A percentile compares a stretch with the other conserved stretches of the same genome.
Conservation (phyloP, 2,113 vertebrate genomes). For the Cygnus atratus region DNA sequence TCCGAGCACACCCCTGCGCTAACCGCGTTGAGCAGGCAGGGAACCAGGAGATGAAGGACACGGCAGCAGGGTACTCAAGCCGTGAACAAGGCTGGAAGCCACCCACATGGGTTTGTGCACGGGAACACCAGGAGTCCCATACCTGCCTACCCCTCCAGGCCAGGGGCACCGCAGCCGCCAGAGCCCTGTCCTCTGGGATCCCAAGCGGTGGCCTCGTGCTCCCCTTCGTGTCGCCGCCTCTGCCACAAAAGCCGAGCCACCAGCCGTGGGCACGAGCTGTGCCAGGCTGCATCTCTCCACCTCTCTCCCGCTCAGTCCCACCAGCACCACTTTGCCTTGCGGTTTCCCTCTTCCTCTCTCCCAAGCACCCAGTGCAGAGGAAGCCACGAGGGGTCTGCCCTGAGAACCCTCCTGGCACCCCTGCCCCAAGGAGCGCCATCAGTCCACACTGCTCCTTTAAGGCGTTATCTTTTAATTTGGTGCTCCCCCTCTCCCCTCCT, state of each 20-base stretch:
- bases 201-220: not conserved
- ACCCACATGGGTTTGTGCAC: not conserved
- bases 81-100: not conserved
- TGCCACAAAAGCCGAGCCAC: not conserved
- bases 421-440: not conserved
- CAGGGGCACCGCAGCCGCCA: not conserved
- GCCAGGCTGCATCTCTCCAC: not conserved
- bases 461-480: slow-evolving; percentile 49
- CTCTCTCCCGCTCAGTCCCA: not conserved
- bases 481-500: slow-evolving; percentile 42
- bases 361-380: accelerated
- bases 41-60: not conserved
- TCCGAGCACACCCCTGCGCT: not conserved
- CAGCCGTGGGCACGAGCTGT: not conserved
- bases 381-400: not conserved
- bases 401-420: not conserved
- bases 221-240: not conserved
- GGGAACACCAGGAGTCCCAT: not conserved
- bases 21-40: not conserved
- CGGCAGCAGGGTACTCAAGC: not conserved
- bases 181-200: not conserved
- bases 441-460: slow-evolving; percentile 51
- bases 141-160: not conserved
- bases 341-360: not conserved
- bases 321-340: not conserved